phyloP scores from a whole-genome alignment of 1,140 invertebrate species.

The Anoplophora glabripennis region DNA sequence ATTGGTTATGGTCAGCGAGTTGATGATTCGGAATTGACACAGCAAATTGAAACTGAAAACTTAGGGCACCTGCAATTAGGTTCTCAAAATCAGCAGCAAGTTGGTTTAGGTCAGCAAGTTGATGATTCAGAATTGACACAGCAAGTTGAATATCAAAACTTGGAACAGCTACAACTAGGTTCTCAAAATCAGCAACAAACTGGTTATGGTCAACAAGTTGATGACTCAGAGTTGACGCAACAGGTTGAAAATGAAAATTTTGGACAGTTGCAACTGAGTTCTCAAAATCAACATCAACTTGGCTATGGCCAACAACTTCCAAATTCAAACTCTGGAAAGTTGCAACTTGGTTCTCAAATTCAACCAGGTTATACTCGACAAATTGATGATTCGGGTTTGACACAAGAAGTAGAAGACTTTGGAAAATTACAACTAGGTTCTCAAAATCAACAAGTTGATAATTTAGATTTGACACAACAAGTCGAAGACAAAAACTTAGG shows the following conservation, averaged over 20 bases:
- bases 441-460: constrained; percentile 4
- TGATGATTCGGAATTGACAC: no score
- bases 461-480: constrained; percentile 15
- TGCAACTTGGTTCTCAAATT: neutral
- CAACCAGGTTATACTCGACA: constrained; percentile 1
- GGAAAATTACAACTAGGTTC: neutral
- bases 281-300: neutral
- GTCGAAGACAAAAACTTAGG: neutral
- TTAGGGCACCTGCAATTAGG: neutral
- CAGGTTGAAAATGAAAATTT: neutral
- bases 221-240: constrained; percentile 14
- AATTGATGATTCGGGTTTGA: neutral
- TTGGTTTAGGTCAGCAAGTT: constrained; percentile 8
- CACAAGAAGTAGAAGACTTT: neutral
- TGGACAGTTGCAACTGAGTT: no score
- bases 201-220: neutral
- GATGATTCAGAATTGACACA: constrained; percentile 18
- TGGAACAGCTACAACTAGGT: no score
- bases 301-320: neutral
- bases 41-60: neutral
- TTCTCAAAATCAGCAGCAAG: neutral
- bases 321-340: neutral
- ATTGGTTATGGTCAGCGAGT: constrained; percentile 5
- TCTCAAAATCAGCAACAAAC: neutral
- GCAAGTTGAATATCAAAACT: neutral